These are phyloP conservation scores for Chrysocyon brachyurus DNA, from an alignment of 2,797 vertebrate species.

Conservation along the genomic window DNA sequence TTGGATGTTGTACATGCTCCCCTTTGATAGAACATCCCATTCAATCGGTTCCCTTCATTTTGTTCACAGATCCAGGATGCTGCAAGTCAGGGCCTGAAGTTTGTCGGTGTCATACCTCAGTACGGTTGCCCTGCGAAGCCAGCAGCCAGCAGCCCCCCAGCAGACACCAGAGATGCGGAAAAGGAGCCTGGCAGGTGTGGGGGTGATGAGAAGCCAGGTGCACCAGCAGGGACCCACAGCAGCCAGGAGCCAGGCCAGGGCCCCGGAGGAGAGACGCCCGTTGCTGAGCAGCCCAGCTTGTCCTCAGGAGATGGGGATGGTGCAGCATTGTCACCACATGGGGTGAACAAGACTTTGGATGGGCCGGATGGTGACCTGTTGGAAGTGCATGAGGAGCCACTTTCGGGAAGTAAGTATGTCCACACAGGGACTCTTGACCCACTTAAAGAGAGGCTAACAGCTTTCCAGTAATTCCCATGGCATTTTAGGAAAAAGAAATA, in stretches of 20 bases:
- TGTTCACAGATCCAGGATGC: conserved; percentile 96
- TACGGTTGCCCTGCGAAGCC: conserved; percentile 88
- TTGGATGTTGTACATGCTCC: fast-evolving
- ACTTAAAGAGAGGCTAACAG: neutral
- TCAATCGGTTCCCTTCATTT: neutral
- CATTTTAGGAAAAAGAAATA: neutral
- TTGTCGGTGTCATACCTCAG: conserved; percentile 96
- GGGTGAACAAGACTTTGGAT: conserved; percentile 62
- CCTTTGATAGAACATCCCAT: fast-evolving
- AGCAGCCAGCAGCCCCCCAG: conserved; percentile 71
- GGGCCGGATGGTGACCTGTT: conserved; percentile 68
- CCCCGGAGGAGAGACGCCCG: conserved; percentile 73
- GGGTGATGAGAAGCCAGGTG: conserved; percentile 75
- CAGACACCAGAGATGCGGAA: conserved; percentile 79
- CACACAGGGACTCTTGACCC: neutral
- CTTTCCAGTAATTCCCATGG: neutral
- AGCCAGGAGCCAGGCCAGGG: conserved; percentile 68
- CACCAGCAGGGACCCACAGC: conserved; percentile 58
- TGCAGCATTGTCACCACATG: conserved; percentile 51
- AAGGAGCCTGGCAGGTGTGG: conserved; percentile 68
- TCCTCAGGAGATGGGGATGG: conserved; percentile 31
- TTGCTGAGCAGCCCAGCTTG: conserved; percentile 70
- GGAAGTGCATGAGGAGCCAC: conserved; percentile 63
- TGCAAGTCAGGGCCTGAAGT: conserved; percentile 95
- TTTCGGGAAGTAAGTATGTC: conserved; percentile 86